Conservation (phyloP, 2,113 vertebrate species). For the Eurystomus gularis region DNA sequence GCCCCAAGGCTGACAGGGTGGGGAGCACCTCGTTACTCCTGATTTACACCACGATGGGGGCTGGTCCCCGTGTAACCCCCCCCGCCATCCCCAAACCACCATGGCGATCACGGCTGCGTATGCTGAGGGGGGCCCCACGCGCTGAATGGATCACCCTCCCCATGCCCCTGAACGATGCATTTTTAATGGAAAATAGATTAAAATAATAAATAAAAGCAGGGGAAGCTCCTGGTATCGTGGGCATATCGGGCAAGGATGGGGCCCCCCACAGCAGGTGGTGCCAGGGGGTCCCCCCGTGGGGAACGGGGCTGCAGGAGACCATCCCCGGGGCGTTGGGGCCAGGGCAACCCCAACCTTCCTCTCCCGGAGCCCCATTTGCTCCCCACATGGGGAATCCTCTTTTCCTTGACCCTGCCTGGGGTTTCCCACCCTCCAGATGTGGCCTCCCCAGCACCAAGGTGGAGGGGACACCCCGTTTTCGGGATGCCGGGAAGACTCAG, state of each 20-base stretch:
- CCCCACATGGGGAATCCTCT: rapidly evolving
- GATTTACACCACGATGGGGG: not conserved
- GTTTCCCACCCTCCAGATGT: not conserved
- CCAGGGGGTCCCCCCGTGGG: rapidly evolving
- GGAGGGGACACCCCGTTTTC: not conserved
- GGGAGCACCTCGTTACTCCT: not conserved
- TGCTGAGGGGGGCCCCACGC: not conserved
- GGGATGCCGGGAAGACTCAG: not conserved
- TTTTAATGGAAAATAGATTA: conserved; percentile 42
- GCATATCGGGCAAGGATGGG: rapidly evolving
- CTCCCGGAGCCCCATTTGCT: not conserved
- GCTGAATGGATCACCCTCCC: not conserved
- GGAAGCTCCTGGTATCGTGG: not conserved
- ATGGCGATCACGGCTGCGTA: rapidly evolving
- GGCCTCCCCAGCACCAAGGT: not conserved
- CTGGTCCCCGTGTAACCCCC: rapidly evolving
- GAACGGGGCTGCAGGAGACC: not conserved
- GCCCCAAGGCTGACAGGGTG: not conserved
- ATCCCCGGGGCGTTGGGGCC: not conserved
- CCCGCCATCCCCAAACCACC: rapidly evolving
- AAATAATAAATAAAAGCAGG: conserved; percentile 10
- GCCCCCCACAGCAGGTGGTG: rapidly evolving
- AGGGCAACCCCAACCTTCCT: not conserved
- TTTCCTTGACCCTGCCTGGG: not conserved
- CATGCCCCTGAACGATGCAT: rapidly evolving